Conservation (phyloP, 2,888 invertebrate genomes). For the Smittia sp. region DNA sequence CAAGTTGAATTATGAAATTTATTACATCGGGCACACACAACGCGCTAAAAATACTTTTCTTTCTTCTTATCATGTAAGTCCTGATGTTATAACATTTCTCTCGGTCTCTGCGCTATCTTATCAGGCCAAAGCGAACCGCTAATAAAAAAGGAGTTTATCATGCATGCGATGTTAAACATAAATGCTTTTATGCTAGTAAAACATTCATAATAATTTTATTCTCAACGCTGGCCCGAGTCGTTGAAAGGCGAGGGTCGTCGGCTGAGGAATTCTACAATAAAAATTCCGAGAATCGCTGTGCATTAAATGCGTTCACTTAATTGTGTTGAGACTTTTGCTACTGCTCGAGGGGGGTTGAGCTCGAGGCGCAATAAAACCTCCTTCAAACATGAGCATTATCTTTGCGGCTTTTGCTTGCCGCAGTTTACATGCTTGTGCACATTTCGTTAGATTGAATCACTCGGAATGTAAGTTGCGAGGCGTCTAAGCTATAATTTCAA, state of each 20-base stretch:
- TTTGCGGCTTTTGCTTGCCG: not conserved
- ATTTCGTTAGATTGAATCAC: not conserved
- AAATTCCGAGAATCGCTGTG: slow-evolving; percentile 6
- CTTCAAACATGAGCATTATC: not conserved
- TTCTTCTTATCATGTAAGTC: slow-evolving; percentile 12
- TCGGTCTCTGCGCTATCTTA: slow-evolving; percentile 17
- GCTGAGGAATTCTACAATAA: not conserved
- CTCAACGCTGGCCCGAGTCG: not conserved
- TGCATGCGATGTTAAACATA: slow-evolving; percentile 37
- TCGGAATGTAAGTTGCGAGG: not conserved
- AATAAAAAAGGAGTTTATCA: slow-evolving; percentile 29
- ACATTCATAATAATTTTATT: slow-evolving; percentile 10
- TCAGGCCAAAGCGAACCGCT: not conserved
- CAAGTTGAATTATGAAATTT: slow-evolving; percentile 27
- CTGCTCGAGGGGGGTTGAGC: not conserved
- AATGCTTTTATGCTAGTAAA: slow-evolving; percentile 1
- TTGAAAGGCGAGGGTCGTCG: not conserved
- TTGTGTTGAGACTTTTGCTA: not conserved
- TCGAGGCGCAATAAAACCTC: not conserved
- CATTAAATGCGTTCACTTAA: slow-evolving; percentile 3
- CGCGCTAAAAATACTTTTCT: not conserved
- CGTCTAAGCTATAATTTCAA: slow-evolving; percentile 1
- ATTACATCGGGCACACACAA: not conserved
- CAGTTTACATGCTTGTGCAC: not conserved
- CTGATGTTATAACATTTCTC: not conserved